These are phyloP conservation scores for Subanguina moxae DNA, from an alignment of 1,140 invertebrate genomes.

Conservation along the genomic window DNA sequence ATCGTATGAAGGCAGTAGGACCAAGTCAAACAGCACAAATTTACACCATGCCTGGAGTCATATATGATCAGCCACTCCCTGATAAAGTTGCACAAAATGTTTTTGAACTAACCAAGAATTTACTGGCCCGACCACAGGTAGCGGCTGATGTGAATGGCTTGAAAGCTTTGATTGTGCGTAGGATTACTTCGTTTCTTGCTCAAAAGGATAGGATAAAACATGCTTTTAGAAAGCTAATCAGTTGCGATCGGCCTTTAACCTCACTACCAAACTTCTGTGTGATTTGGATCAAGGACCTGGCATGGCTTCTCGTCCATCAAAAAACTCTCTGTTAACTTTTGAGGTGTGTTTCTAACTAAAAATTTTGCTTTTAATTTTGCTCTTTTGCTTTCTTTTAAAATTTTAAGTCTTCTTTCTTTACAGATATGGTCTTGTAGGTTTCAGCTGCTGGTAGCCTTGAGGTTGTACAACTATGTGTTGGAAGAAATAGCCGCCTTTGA, in stretches of 20 bases:
- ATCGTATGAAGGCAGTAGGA: not conserved
- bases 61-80: not conserved
- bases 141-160: not conserved
- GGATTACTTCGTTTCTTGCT: not conserved
- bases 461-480: constrained; percentile 39
- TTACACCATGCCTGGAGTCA: constrained; percentile 8
- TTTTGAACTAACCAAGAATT: not conserved
- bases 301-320: constrained; percentile 24
- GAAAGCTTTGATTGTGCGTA: not conserved
- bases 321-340: constrained; percentile 19
- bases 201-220: not conserved
- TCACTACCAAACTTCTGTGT: constrained; percentile 24
- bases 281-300: constrained; percentile 12
- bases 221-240: constrained; percentile 20
- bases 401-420: no score
- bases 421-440: constrained; percentile 50
- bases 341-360: no score
- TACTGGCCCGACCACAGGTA: not conserved
- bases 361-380: no score
- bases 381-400: no score
- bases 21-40: not conserved
- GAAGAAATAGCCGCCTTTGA: constrained; percentile 48
- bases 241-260: constrained; percentile 22
- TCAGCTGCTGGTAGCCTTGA: constrained; percentile 44
- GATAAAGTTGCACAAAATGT: not conserved